Evolutionary conservation across 2,113 vertebrate species (phyloP).

Genomic region (Petrocephalus microphthalmus): DNA sequence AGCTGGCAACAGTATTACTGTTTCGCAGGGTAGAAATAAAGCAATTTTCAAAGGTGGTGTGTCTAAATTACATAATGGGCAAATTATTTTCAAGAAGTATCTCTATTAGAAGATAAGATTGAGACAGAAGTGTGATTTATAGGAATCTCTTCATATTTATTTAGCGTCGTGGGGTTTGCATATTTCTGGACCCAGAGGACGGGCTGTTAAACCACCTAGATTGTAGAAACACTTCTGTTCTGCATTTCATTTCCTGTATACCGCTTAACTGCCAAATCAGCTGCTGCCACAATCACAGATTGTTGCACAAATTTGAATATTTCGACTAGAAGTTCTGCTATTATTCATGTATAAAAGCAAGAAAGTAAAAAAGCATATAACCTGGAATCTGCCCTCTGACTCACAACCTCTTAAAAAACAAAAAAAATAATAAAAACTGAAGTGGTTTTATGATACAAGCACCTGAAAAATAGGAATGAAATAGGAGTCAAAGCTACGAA

Average conservation of each 20-base stretch:
- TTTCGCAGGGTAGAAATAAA: neutral
- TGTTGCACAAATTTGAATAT: neutral
- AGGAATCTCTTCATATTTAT: neutral
- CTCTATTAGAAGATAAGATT: neutral
- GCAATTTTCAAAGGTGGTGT: neutral
- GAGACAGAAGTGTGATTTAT: neutral
- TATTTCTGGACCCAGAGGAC: neutral
- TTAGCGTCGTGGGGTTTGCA: neutral
- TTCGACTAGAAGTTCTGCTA: neutral
- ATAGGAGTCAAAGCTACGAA: neutral
- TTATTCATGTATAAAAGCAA: neutral
- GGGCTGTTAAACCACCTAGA: neutral
- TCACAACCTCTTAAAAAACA: neutral
- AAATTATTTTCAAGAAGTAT: neutral
- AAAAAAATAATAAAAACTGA: neutral
- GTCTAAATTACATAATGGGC: neutral
- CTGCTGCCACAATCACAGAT: neutral
- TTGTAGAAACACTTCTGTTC: neutral
- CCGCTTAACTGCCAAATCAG: neutral
- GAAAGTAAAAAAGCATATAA: neutral
- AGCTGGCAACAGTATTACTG: neutral
- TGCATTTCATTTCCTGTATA: neutral
- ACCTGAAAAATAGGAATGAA: neutral
- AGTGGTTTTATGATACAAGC: neutral
- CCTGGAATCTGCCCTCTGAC: neutral